A percentile compares a stretch with the other conserved stretches of the same genome.
Conservation (phyloP, 1,140 invertebrate genomes). For the Chrysomallon squamiferum region DNA sequence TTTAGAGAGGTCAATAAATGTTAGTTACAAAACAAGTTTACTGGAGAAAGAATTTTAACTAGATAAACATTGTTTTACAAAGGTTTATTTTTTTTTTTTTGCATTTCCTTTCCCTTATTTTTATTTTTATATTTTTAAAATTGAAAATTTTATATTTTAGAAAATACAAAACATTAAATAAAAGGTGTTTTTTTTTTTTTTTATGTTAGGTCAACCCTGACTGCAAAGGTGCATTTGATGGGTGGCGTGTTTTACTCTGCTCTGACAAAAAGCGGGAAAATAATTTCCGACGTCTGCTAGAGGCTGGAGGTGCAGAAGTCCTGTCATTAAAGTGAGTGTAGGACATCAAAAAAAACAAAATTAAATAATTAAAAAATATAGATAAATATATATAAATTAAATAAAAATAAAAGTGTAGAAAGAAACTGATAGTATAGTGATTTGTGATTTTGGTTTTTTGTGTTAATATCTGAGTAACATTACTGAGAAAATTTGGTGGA, state of each 20-base stretch:
- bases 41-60: no score
- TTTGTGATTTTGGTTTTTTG: not conserved
- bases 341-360: not conserved
- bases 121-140: no score
- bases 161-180: no score
- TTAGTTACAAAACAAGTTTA: no score
- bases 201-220: slow-evolving; percentile 12
- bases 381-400: not conserved
- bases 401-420: no score
- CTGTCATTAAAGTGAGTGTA: slow-evolving; percentile 66
- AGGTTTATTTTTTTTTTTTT: no score
- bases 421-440: not conserved
- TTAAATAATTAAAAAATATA: not conserved
- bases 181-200: no score
- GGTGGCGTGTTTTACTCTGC: slow-evolving; percentile 76
- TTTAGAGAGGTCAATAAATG: no score
- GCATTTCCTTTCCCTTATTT: no score
- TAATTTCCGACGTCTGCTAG: slow-evolving; percentile 74
- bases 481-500: not conserved
- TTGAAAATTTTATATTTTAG: no score
- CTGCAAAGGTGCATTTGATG: slow-evolving; percentile 70
- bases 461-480: not conserved
- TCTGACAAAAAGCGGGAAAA: slow-evolving; percentile 70
- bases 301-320: slow-evolving; percentile 75
- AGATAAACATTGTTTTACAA: no score